Conservation (phyloP, 2,113 vertebrate species). For the Porphyrio hochstetteri region DNA sequence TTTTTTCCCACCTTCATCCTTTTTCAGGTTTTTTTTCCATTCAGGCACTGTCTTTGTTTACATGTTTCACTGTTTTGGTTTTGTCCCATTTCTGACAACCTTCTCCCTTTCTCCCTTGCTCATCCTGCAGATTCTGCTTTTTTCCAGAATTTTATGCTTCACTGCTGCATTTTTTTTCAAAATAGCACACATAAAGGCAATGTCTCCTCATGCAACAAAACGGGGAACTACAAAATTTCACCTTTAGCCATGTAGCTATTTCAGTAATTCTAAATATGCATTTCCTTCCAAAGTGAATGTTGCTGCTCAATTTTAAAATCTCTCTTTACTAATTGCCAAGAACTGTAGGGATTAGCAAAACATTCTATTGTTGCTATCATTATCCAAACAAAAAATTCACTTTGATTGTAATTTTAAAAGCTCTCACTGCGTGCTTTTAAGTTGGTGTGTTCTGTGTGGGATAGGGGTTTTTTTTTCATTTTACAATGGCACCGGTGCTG, state of each 20-base stretch:
- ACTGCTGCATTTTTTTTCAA: background rate
- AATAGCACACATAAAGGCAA: background rate
- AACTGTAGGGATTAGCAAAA: background rate
- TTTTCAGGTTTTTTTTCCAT: background rate
- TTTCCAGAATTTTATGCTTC: background rate
- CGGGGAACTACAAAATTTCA: background rate
- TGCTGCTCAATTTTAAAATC: background rate
- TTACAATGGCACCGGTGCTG: background rate
- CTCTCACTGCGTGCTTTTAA: background rate
- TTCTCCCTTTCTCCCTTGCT: background rate
- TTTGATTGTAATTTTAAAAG: background rate
- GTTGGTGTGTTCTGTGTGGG: background rate
- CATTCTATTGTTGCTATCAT: background rate
- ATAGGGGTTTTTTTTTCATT: background rate
- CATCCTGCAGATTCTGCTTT: background rate
- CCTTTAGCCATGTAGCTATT: background rate
- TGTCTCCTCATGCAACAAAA: background rate
- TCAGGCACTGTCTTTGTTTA: constrained; percentile 6
- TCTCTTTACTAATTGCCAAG: background rate
- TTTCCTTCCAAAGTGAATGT: background rate
- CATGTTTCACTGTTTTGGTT: background rate
- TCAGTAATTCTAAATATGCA: background rate
- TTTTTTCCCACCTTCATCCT: background rate
- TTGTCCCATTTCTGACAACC: background rate
- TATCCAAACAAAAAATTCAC: background rate